phyloP scores from a whole-genome alignment of 2,888 invertebrate genomes.

The Cerastis leucographa region DNA sequence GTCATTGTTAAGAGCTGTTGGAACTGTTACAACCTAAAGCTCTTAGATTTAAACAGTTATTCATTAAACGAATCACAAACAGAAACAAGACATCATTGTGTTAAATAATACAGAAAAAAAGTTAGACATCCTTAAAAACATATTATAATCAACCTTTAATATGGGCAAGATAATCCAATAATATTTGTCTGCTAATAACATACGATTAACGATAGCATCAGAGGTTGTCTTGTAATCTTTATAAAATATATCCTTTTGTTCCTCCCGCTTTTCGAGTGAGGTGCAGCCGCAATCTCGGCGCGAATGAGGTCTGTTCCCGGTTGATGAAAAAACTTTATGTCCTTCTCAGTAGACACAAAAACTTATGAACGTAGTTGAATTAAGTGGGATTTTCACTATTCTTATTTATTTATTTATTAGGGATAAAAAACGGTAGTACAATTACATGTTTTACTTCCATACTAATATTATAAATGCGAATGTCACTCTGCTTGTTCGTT shows the following conservation, averaged over 20 bases:
- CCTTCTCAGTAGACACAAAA: background rate
- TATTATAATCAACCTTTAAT: slow-evolving; percentile 43
- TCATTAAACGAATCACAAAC: background rate
- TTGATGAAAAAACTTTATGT: background rate
- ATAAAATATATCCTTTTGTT: slow-evolving; percentile 67
- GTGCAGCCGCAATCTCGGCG: slow-evolving; percentile 54
- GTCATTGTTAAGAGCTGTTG: background rate
- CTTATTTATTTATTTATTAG: too few species aligned
- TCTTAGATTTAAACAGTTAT: background rate
- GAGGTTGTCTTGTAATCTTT: slow-evolving; percentile 55
- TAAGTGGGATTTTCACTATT: too few species aligned
- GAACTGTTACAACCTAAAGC: background rate
- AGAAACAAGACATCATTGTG: background rate
- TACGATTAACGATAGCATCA: slow-evolving; percentile 55
- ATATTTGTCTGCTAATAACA: slow-evolving; percentile 62
- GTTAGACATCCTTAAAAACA: background rate
- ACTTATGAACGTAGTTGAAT: background rate
- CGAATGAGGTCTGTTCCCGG: slow-evolving; percentile 43
- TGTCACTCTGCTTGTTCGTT: too few species aligned
- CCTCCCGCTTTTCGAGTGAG: slow-evolving; percentile 47
- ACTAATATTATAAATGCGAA: too few species aligned
- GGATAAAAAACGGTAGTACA: too few species aligned
- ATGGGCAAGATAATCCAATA: slow-evolving; percentile 47
- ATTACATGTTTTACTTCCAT: too few species aligned
- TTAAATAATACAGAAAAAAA: background rate